These are phyloP conservation scores for Melanotaenia trifasciata DNA, from an alignment of 2,797 vertebrate species.

Conservation along the genomic window DNA sequence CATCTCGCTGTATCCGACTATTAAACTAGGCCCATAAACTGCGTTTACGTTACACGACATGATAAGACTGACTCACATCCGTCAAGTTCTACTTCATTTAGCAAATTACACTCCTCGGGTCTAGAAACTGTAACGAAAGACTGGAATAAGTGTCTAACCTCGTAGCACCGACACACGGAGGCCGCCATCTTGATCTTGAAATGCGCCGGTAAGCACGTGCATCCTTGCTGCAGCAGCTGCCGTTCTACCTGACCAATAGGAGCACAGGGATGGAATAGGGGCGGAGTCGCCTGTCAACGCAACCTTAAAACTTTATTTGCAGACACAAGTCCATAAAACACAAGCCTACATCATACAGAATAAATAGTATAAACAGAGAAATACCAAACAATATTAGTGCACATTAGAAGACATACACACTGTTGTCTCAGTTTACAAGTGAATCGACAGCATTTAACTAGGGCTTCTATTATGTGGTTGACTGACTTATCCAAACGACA, in stretches of 20 bases:
- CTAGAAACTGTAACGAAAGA: background rate
- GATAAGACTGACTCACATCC: fast-evolving
- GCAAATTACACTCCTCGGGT: fast-evolving
- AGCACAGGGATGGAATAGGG: conserved; percentile 10
- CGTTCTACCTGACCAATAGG: conserved; percentile 59
- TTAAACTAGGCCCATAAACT: background rate
- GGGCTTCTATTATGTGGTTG: no score
- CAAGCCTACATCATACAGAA: no score
- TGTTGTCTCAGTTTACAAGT: no score
- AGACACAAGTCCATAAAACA: no score
- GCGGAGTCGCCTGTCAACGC: conserved; percentile 30
- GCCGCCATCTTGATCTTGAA: conserved; percentile 81
- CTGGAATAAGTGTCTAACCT: conserved; percentile 66
- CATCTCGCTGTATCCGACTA: background rate
- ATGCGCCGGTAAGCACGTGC: conserved; percentile 65
- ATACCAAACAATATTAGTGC: no score
- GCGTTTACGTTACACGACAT: fast-evolving
- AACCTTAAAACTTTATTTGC: conserved; percentile 32
- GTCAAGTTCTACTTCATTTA: fast-evolving
- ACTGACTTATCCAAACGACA: no score
- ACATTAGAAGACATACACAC: no score
- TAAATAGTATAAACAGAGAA: no score
- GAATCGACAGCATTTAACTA: no score
- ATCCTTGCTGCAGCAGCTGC: conserved; percentile 55
- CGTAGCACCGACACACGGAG: conserved; percentile 80